These are phyloP conservation scores for Channa striata DNA, from an alignment of 2,797 vertebrate genomes.

Conservation along the genomic window DNA sequence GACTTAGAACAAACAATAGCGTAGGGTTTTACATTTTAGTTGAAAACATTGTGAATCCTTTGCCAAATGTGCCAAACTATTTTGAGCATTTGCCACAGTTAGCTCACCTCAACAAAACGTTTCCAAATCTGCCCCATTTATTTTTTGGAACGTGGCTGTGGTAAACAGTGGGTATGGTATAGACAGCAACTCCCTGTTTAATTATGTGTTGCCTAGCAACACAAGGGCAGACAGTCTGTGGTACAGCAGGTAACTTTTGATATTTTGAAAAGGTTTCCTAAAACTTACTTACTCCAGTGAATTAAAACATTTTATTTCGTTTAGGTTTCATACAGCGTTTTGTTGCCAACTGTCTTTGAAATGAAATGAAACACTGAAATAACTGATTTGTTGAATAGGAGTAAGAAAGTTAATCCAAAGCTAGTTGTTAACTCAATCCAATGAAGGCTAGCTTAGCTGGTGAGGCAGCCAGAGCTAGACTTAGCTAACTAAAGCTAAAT, in stretches of 20 bases:
- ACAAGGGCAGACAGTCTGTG: background rate
- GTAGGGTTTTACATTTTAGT: too few species aligned
- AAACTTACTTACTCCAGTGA: background rate
- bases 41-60: too few species aligned
- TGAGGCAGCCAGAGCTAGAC: background rate
- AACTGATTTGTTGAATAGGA: background rate
- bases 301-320: background rate
- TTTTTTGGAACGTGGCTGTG: too few species aligned
- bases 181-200: too few species aligned
- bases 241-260: background rate
- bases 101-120: too few species aligned
- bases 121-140: too few species aligned
- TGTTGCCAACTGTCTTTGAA: background rate
- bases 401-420: background rate
- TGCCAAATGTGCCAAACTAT: too few species aligned
- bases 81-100: too few species aligned
- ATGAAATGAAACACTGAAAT: background rate
- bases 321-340: background rate
- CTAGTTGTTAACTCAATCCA: background rate
- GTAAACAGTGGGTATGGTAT: too few species aligned
- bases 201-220: conserved; percentile 18
- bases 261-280: background rate
- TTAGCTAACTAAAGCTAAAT: too few species aligned
- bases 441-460: background rate
- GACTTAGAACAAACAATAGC: too few species aligned